Percentiles rank a stretch among this genome's conserved stretches.
phyloP scores from a whole-genome alignment of 2,797 vertebrate genomes.

The Pelochelys cantorii region DNA sequence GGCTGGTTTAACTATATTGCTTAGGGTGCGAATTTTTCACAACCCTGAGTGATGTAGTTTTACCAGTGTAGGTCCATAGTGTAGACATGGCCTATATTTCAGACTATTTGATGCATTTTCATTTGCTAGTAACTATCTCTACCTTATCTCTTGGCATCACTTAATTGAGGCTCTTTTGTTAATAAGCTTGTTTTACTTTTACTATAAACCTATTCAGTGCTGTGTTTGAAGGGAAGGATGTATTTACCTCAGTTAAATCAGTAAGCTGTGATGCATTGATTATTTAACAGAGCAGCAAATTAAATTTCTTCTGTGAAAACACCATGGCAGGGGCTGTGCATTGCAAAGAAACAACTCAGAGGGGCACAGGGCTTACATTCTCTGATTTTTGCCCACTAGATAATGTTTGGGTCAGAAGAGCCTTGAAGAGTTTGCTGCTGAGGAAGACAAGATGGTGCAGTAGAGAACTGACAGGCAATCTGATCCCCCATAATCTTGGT shows the following conservation, averaged over 20 bases:
- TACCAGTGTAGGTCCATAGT: neutral
- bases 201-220: neutral
- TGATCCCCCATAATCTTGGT: neutral
- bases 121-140: neutral
- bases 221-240: neutral
- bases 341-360: neutral
- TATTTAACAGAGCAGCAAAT: neutral
- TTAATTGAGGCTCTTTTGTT: neutral
- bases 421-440: neutral
- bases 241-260: neutral
- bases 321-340: neutral
- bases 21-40: neutral
- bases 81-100: neutral
- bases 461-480: neutral
- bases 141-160: neutral
- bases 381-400: neutral
- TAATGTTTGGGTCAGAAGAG: neutral
- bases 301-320: neutral
- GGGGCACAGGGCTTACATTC: neutral
- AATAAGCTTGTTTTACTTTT: neutral
- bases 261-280: neutral
- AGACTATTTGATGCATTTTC: neutral
- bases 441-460: neutral
- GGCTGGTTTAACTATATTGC: neutral
- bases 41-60: neutral